phyloP scores from a whole-genome alignment of 2,797 vertebrate species.

The Schizopygopsis pylzovi region DNA sequence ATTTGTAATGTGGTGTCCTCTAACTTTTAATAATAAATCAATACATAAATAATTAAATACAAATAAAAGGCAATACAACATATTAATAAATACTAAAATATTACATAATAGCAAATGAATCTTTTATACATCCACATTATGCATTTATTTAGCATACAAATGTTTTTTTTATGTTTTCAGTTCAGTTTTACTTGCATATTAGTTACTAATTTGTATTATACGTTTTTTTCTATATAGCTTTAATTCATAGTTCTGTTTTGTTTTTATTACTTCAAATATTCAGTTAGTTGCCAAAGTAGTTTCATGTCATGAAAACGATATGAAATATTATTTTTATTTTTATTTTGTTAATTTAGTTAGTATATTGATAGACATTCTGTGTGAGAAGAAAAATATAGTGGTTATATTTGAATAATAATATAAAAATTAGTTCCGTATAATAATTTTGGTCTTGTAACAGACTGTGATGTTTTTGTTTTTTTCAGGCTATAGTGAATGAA shows the following conservation, averaged over 20 bases:
- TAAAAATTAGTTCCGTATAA: background rate
- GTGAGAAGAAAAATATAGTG: background rate
- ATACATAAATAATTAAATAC: background rate
- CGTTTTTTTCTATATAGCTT: background rate
- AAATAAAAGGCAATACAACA: too few relatives aligned
- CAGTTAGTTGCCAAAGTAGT: background rate
- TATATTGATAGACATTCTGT: background rate
- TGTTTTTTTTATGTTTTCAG: background rate
- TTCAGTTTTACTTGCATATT: background rate
- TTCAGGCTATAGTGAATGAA: conserved; percentile 90
- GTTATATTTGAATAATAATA: background rate
- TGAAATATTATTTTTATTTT: background rate
- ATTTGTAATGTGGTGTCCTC: background rate
- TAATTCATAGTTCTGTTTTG: background rate
- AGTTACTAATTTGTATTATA: background rate
- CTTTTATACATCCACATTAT: too few relatives aligned
- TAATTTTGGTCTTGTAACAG: background rate
- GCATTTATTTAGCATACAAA: too few relatives aligned
- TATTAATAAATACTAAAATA: too few relatives aligned
- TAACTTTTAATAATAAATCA: background rate
- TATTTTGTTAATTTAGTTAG: background rate
- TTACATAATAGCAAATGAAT: too few relatives aligned
- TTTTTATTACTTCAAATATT: background rate
- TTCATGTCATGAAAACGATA: background rate
- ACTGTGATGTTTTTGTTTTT: background rate